Percentiles rank a stretch among this genome's conserved stretches.
phyloP scores from a whole-genome alignment of 2,888 invertebrate species.

The Orthosia gothica region DNA sequence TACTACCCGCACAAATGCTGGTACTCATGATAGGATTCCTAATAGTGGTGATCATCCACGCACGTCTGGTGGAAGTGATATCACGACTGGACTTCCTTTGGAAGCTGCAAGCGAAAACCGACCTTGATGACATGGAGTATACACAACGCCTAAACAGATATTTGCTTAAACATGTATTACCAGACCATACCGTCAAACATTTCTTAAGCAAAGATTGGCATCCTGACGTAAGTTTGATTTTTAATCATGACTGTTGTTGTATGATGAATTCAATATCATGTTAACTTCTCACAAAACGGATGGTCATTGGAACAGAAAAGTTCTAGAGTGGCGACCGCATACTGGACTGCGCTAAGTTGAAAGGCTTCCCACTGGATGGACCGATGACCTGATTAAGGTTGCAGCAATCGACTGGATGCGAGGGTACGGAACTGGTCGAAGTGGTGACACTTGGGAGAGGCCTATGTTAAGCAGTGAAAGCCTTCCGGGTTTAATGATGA shows the following conservation, averaged over 20 bases:
- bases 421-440: no score
- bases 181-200: slow-evolving; percentile 98
- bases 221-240: slow-evolving; percentile 92
- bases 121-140: slow-evolving; percentile 98
- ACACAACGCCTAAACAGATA: slow-evolving; percentile 97
- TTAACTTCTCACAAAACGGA: no score
- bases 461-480: no score
- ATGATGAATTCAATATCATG: no score
- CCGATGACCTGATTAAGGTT: no score
- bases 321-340: no score
- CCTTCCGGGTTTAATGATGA: no score
- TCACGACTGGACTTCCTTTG: slow-evolving; percentile 98
- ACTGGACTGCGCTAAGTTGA: no score
- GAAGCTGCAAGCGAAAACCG: slow-evolving; percentile 99
- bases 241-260: background rate
- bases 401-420: no score
- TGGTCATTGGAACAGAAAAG: no score
- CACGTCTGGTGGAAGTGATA: slow-evolving; percentile 97
- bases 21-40: slow-evolving; percentile 96
- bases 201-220: slow-evolving; percentile 96
- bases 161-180: slow-evolving; percentile 97
- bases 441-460: no score
- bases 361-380: no score
- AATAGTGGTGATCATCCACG: slow-evolving; percentile 97
- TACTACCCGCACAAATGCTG: slow-evolving; percentile 95